These are phyloP conservation scores for Drosophila willistoni DNA, from an alignment of 1,140 invertebrate genomes.

Conservation along the genomic window DNA sequence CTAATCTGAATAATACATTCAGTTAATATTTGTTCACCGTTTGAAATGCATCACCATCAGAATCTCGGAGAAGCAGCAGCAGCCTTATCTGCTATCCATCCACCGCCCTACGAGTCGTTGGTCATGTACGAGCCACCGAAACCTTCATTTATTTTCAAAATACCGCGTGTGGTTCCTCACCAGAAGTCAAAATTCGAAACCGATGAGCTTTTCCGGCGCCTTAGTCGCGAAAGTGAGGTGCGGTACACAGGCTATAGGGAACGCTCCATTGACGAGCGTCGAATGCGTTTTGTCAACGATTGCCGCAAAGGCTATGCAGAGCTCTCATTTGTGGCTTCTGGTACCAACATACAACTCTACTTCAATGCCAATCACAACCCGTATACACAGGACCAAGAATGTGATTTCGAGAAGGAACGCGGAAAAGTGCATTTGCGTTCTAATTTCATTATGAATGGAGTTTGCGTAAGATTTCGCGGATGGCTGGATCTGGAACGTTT, in stretches of 20 bases:
- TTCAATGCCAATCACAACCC: conserved; percentile 89
- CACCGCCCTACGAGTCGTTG: conserved; percentile 61
- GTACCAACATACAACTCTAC: conserved; percentile 96
- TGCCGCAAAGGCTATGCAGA: conserved; percentile 97
- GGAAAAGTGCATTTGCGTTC: conserved; percentile 98
- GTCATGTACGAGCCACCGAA: conserved; percentile 93
- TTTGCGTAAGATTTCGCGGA: conserved; percentile 97
- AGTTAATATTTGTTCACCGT: conserved; percentile 22
- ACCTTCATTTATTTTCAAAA: conserved; percentile 94
- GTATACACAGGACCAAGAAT: conserved; percentile 90
- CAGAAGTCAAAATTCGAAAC: conserved; percentile 98
- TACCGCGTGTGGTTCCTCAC: conserved; percentile 97
- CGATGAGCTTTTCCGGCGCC: conserved; percentile 95
- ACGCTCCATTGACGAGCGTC: conserved; percentile 94
- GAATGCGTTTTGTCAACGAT: conserved; percentile 95
- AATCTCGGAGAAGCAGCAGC: conserved; percentile 48
- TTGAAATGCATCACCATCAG: conserved; percentile 68
- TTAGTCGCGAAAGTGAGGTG: conserved; percentile 96
- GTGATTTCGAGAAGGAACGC: conserved; percentile 97
- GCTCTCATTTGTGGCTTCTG: conserved; percentile 95
- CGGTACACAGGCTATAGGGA: conserved; percentile 97
- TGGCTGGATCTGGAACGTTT: conserved; percentile 97
- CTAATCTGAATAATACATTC: not conserved
- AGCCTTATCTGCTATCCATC: conserved; percentile 50
- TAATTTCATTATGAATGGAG: conserved; percentile 98